Percentiles rank a stretch among this genome's conserved stretches.
phyloP scores from a whole-genome alignment of 2,113 vertebrate species.

The Hystrix brachyura region DNA sequence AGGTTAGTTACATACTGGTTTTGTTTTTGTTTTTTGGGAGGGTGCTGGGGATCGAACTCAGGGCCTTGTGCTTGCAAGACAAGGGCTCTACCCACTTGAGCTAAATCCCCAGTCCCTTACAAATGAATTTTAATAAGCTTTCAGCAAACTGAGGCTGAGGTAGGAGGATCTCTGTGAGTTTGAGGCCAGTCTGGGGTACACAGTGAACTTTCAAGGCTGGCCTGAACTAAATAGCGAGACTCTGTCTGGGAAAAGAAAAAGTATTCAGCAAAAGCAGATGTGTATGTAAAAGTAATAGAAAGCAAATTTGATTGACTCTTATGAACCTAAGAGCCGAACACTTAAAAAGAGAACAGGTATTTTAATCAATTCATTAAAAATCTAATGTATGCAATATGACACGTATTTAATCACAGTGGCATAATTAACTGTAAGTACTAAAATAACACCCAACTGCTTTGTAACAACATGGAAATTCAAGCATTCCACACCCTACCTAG shows the following conservation, averaged over 20 bases:
- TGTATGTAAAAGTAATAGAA: not conserved
- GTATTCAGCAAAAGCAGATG: not conserved
- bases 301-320: not conserved
- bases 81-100: too few species aligned
- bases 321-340: conserved; percentile 9
- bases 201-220: not conserved
- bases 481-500: not conserved
- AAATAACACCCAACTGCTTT: not conserved
- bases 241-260: not conserved
- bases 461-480: not conserved
- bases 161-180: not conserved
- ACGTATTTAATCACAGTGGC: conserved; percentile 11
- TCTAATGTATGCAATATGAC: not conserved
- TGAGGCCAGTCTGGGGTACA: not conserved
- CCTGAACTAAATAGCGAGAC: not conserved
- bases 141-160: not conserved
- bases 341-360: conserved; percentile 43
- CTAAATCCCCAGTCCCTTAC: too few species aligned
- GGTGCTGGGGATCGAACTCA: too few species aligned
- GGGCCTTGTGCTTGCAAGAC: too few species aligned
- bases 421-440: not conserved
- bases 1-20: not conserved
- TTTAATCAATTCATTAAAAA: not conserved
- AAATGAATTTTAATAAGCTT: not conserved
- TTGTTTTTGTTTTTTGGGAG: too few species aligned